Conservation (phyloP, 2,113 vertebrate genomes). For the Arvicanthis niloticus region DNA sequence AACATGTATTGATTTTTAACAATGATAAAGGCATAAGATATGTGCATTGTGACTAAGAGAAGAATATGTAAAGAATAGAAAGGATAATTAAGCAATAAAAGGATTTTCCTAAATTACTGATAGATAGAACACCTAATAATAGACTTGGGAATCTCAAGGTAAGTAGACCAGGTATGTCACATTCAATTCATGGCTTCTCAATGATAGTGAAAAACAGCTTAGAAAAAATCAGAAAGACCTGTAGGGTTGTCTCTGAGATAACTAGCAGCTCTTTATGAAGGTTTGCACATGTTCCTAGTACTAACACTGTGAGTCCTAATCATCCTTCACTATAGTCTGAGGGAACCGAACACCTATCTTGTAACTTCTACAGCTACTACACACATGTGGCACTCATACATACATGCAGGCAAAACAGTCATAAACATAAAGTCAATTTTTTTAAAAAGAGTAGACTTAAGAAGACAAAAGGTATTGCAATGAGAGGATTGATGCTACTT, state of each 20-base stretch:
- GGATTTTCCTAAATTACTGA: background rate
- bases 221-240: background rate
- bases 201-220: background rate
- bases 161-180: background rate
- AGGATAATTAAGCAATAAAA: background rate
- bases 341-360: background rate
- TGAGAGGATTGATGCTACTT: background rate
- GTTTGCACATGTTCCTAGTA: background rate
- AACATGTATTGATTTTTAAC: background rate
- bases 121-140: background rate
- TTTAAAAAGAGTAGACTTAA: background rate
- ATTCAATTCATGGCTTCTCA: background rate
- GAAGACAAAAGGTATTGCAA: background rate
- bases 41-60: background rate
- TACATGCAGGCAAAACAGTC: background rate
- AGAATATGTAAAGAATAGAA: background rate
- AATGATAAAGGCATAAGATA: background rate
- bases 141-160: background rate
- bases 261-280: background rate
- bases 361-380: background rate
- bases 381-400: background rate
- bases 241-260: background rate
- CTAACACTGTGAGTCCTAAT: background rate
- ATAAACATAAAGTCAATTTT: background rate
- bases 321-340: background rate